Conservation (phyloP, 2,888 invertebrate species). For the Stenolophus ochropezus region DNA sequence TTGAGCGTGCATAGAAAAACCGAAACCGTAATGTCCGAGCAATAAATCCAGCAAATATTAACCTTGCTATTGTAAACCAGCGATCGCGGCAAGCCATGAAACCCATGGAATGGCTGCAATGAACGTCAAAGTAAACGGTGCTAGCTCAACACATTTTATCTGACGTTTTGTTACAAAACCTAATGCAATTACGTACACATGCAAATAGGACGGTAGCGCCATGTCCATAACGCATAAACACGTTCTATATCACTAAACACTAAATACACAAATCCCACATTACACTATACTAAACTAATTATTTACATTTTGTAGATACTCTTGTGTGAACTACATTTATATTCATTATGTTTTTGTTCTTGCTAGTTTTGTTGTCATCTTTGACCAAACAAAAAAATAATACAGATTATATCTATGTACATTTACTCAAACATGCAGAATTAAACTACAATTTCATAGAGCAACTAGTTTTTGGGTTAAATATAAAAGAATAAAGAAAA, state of each 20-base stretch:
- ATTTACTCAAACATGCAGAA: no score
- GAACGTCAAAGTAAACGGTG: constrained; percentile 37
- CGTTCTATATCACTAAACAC: background rate
- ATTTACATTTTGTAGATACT: background rate
- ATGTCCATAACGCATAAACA: constrained; percentile 4
- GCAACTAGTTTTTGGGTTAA: no score
- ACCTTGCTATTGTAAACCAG: constrained; percentile 36
- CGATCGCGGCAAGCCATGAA: constrained; percentile 1
- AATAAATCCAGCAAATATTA: constrained; percentile 40
- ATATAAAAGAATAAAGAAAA: no score
- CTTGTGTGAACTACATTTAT: background rate
- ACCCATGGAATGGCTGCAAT: constrained; percentile 33
- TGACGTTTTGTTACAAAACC: constrained; percentile 38
- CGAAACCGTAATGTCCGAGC: background rate
- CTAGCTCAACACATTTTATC: constrained; percentile 45
- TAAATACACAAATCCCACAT: background rate
- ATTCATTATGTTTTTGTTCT: no score
- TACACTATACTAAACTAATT: background rate
- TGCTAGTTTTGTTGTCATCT: no score
- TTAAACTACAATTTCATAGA: no score
- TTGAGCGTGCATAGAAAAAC: constrained; percentile 10
- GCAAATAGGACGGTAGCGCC: constrained; percentile 3
- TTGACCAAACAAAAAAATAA: no score
- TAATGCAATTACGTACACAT: constrained; percentile 38
- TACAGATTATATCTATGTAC: no score